These are phyloP conservation scores for Solea senegalensis DNA, from an alignment of 2,113 vertebrate genomes.

Conservation along the genomic window DNA sequence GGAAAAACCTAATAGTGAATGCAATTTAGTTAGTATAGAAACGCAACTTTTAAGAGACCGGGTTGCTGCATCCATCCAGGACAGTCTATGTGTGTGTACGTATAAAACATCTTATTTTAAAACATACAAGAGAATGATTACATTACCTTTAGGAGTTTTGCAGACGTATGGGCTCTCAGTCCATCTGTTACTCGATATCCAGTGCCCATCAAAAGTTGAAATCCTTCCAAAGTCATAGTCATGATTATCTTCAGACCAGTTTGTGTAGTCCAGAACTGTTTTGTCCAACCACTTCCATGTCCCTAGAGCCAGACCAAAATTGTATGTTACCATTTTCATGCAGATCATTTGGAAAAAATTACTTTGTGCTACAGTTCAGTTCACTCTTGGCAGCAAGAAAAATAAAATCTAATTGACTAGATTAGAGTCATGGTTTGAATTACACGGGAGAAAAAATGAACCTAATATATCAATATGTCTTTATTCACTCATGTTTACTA, in stretches of 20 bases:
- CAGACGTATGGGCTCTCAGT: constrained; percentile 86
- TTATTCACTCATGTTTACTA: too few species aligned
- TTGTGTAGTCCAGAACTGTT: constrained; percentile 85
- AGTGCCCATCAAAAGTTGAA: constrained; percentile 75
- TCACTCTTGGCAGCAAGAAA: too few species aligned
- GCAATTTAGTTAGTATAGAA: too few species aligned
- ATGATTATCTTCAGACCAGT: constrained; percentile 85
- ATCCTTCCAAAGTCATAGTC: constrained; percentile 70
- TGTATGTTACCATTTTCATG: background rate
- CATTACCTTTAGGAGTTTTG: constrained; percentile 90
- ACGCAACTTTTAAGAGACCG: too few species aligned
- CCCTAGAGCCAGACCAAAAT: constrained; percentile 63
- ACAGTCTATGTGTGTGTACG: too few species aligned
- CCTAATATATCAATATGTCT: too few species aligned
- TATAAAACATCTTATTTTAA: background rate
- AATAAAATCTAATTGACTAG: too few species aligned
- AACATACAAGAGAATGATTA: background rate
- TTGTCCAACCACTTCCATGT: constrained; percentile 89
- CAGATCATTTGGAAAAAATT: background rate
- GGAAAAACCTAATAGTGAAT: too few species aligned
- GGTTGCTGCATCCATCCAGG: too few species aligned
- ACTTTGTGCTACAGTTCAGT: too few species aligned
- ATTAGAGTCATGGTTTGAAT: too few species aligned
- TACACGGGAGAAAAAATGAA: too few species aligned
- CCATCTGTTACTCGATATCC: constrained; percentile 85